These are phyloP conservation scores for Hormaphis cornu DNA, from an alignment of 1,140 invertebrate genomes.

Conservation along the genomic window DNA sequence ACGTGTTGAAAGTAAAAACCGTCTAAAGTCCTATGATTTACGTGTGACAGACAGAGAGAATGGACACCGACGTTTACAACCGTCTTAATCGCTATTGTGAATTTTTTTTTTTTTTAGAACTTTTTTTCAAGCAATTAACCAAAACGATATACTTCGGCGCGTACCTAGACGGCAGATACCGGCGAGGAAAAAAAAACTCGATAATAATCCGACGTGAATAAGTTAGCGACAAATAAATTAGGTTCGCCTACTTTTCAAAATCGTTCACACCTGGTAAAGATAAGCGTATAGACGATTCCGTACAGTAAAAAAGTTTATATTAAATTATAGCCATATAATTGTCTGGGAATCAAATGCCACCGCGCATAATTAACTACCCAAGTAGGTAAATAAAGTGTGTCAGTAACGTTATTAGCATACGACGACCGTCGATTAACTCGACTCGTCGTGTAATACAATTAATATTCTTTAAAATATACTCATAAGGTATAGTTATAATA, in stretches of 20 bases:
- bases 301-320: neutral
- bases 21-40: too few relatives aligned
- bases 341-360: neutral
- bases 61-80: too few relatives aligned
- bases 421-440: too few relatives aligned
- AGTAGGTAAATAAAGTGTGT: slow-evolving; percentile 12
- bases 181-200: neutral
- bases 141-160: neutral
- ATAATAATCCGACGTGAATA: neutral
- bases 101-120: neutral
- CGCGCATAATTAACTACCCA: too few relatives aligned
- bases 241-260: neutral
- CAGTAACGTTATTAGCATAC: slow-evolving; percentile 21
- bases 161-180: too few relatives aligned
- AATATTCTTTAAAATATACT: too few relatives aligned
- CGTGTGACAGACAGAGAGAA: too few relatives aligned
- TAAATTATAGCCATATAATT: neutral
- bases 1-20: too few relatives aligned
- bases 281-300: neutral
- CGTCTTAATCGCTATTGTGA: neutral
- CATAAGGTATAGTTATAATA: too few relatives aligned
- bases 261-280: slow-evolving; percentile 16
- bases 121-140: neutral
- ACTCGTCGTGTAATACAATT: too few relatives aligned
- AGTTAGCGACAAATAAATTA: neutral